A percentile compares a stretch with the other conserved stretches of the same genome.
Conservation (phyloP, 1,140 invertebrate genomes). For the Zelostemma sp. region DNA sequence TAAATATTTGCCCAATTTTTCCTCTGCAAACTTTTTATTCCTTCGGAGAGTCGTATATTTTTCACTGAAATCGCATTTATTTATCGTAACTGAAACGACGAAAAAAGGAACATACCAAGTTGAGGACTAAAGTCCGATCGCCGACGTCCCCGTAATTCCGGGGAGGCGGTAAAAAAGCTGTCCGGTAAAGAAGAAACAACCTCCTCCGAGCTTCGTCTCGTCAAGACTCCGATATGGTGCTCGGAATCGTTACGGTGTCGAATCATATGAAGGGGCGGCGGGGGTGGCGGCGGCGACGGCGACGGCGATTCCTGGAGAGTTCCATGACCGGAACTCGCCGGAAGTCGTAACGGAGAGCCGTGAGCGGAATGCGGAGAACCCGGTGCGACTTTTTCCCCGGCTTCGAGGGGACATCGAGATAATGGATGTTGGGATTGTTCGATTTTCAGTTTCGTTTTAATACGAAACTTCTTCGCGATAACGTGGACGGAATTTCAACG, state of each 20-base stretch:
- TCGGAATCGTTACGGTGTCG: slow-evolving; percentile 60
- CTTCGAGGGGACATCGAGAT: slow-evolving; percentile 53
- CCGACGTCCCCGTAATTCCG: slow-evolving; percentile 51
- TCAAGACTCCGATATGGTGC: slow-evolving; percentile 46
- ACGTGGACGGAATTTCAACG: slow-evolving; percentile 34
- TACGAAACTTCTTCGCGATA: slow-evolving; percentile 23
- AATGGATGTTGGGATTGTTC: slow-evolving; percentile 32
- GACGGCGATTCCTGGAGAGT: slow-evolving; percentile 56
- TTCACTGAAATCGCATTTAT: too few relatives aligned
- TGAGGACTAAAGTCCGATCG: slow-evolving; percentile 58
- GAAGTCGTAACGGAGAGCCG: slow-evolving; percentile 57
- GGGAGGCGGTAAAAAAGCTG: slow-evolving; percentile 51
- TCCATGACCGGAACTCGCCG: slow-evolving; percentile 57
- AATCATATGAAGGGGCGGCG: slow-evolving; percentile 46
- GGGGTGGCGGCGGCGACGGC: slow-evolving; percentile 29
- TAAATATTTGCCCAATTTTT: too few relatives aligned
- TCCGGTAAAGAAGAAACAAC: slow-evolving; percentile 49
- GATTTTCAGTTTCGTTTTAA: slow-evolving; percentile 30
- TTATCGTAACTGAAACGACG: too few relatives aligned
- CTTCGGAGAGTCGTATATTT: too few relatives aligned
- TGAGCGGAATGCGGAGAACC: slow-evolving; percentile 55
- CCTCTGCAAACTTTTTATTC: too few relatives aligned
- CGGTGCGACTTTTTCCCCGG: slow-evolving; percentile 54
- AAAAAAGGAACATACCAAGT: slow-evolving; percentile 53
- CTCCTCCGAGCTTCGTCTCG: slow-evolving; percentile 55